A percentile compares a stretch with the other conserved stretches of the same genome.
Evolutionary conservation across 2,113 vertebrate species (phyloP).

Genomic region (Pluvialis apricaria): DNA sequence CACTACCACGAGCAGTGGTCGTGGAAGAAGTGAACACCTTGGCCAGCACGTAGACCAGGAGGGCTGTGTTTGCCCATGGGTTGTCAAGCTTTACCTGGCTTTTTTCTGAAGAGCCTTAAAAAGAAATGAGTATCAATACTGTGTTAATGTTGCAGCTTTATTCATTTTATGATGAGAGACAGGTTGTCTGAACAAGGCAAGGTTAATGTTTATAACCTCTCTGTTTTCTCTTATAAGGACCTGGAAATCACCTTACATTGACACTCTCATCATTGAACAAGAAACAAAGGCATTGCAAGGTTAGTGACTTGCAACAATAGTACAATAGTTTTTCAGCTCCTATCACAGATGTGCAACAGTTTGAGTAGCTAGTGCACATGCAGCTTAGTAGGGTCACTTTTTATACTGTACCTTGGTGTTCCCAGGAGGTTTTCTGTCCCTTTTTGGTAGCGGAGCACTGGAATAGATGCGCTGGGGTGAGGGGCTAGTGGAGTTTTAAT

Average conservation of each 20-base stretch:
- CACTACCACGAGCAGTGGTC: accelerated
- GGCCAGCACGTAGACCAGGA: neutral
- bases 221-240: neutral
- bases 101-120: neutral
- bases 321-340: neutral
- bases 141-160: neutral
- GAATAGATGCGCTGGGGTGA: neutral
- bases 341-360: neutral
- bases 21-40: neutral
- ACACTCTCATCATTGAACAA: neutral
- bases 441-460: neutral
- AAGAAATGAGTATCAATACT: neutral
- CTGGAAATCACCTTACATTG: neutral
- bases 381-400: neutral
- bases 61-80: neutral
- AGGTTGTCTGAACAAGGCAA: neutral
- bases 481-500: neutral
- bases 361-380: neutral
- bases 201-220: neutral
- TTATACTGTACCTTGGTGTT: neutral
- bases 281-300: neutral
- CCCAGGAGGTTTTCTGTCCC: neutral
- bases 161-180: neutral
- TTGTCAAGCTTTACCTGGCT: neutral
- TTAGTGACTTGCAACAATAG: neutral